These are phyloP conservation scores for Rallus limicola DNA, from an alignment of 2,113 vertebrate genomes.

Conservation along the genomic window DNA sequence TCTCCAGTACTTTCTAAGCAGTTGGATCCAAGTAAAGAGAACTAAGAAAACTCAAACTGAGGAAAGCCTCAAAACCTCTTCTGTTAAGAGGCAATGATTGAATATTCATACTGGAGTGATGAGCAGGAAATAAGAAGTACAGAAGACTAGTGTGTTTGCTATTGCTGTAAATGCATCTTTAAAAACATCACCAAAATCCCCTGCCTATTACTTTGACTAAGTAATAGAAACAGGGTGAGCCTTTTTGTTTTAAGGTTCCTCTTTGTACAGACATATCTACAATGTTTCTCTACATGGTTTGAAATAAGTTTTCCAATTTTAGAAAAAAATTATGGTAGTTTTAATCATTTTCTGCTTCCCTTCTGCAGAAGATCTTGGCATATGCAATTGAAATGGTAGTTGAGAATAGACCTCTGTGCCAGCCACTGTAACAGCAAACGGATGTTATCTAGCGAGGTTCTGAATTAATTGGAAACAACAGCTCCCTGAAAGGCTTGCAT, in stretches of 20 bases:
- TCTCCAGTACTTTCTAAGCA: background rate
- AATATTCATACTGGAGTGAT: background rate
- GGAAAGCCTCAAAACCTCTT: background rate
- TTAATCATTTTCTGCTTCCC: background rate
- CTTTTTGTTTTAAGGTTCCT: background rate
- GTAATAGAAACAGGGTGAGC: background rate
- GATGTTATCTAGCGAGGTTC: background rate
- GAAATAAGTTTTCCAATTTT: background rate
- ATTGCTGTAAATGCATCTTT: background rate
- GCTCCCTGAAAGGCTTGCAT: background rate
- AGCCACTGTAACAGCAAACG: background rate
- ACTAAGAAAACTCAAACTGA: background rate
- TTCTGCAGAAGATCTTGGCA: background rate
- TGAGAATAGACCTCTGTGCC: background rate
- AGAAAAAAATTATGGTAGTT: background rate
- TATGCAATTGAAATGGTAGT: background rate
- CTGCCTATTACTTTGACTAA: background rate
- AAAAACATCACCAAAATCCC: background rate
- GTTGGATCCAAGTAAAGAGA: background rate
- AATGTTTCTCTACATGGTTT: background rate
- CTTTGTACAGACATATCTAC: background rate
- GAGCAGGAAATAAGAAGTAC: background rate
- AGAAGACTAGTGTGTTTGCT: background rate
- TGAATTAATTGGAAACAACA: slow-evolving; percentile 30
- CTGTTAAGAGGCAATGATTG: background rate